Conservation (phyloP, 2,113 vertebrate species). For the Drymodes brunneopygia region DNA sequence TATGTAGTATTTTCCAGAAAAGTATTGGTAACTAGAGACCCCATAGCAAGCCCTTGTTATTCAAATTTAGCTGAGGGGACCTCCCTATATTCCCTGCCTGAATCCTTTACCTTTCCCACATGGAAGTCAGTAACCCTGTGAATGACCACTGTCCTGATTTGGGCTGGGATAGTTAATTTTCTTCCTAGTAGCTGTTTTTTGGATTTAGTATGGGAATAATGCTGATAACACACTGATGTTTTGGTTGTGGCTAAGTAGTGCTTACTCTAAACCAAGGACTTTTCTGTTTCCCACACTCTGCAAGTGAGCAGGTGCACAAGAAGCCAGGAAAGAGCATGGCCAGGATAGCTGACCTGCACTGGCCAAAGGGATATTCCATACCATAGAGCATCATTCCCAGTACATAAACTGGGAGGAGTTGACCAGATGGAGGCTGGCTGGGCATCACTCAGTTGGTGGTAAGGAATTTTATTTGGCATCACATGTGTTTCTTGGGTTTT, state of each 20-base stretch:
- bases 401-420: background rate
- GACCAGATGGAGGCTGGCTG: background rate
- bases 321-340: fast-evolving
- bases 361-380: background rate
- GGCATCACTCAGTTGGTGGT: background rate
- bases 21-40: background rate
- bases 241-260: background rate
- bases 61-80: background rate
- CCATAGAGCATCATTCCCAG: background rate
- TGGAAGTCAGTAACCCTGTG: fast-evolving
- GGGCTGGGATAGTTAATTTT: background rate
- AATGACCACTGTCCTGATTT: background rate
- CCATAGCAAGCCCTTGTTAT: background rate
- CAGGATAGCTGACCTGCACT: background rate
- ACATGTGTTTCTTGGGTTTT: background rate
- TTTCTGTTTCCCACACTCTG: background rate
- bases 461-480: background rate
- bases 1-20: background rate
- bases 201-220: background rate
- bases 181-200: background rate
- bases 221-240: background rate
- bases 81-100: background rate
- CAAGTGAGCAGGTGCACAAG: background rate
- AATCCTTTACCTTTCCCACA: background rate
- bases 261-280: background rate